Percentiles rank a stretch among this genome's conserved stretches.
Evolutionary conservation across 2,797 vertebrate species (phyloP).

Genomic region (Pseudomugil gertrudae): DNA sequence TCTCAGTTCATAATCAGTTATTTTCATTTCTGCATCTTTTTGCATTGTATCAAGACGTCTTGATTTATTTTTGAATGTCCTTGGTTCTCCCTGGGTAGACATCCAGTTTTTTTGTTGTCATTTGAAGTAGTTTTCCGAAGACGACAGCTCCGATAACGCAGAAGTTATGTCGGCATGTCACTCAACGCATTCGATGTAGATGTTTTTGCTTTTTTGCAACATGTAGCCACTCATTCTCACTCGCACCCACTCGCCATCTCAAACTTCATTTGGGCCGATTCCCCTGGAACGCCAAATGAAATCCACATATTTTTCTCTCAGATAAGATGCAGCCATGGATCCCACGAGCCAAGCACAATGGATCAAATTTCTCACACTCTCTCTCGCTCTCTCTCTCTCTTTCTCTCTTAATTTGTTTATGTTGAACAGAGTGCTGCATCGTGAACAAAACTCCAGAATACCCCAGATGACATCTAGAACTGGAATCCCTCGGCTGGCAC

Average conservation of each 20-base stretch:
- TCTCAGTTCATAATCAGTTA: constrained; percentile 75
- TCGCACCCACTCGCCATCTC: constrained; percentile 99
- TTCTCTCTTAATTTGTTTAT: constrained; percentile 85
- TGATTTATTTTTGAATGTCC: constrained; percentile 82
- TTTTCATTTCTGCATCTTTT: constrained; percentile 67
- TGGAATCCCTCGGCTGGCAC: constrained; percentile 99
- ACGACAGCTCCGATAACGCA: constrained; percentile 90
- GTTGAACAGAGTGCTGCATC: constrained; percentile 97
- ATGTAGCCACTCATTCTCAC: constrained; percentile 99
- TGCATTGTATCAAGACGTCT: constrained; percentile 82
- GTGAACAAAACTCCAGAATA: constrained; percentile 93
- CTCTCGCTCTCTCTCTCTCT: constrained; percentile 77
- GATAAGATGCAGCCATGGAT: constrained; percentile 99
- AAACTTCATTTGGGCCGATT: constrained; percentile 97
- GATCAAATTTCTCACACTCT: constrained; percentile 95
- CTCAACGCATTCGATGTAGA: constrained; percentile 95
- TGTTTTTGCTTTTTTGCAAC: constrained; percentile 87
- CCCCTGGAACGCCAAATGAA: constrained; percentile 97
- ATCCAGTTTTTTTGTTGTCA: constrained; percentile 71
- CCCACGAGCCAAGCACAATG: constrained; percentile 99
- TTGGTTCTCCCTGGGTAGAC: constrained; percentile 79
- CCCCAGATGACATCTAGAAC: constrained; percentile 91
- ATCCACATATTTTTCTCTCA: constrained; percentile 97
- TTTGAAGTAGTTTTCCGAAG: constrained; percentile 82
- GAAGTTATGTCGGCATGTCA: constrained; percentile 91